A percentile compares a stretch with the other conserved stretches of the same genome.
These are phyloP conservation scores for Mixornis gularis DNA, from an alignment of 2,113 vertebrate species.

Conservation along the genomic window DNA sequence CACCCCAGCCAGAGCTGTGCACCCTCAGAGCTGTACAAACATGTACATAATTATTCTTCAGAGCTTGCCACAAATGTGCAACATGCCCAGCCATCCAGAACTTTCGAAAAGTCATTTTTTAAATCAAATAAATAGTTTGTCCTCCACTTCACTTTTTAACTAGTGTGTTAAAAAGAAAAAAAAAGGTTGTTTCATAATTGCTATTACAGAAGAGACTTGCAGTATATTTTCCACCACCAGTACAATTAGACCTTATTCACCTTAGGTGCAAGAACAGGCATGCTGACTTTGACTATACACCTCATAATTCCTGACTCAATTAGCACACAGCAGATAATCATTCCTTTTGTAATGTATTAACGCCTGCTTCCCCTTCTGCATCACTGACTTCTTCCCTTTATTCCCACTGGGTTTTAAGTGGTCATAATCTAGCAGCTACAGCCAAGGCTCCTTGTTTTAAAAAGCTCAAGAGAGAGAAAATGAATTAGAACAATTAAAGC, in stretches of 20 bases:
- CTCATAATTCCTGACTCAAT: background rate
- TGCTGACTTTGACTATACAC: background rate
- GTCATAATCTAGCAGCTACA: background rate
- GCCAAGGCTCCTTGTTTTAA: background rate
- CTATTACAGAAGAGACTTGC: background rate
- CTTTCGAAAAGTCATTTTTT: background rate
- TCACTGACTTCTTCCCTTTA: background rate
- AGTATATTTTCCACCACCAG: slow-evolving; percentile 1
- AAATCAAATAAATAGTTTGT: background rate
- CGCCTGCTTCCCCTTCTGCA: background rate
- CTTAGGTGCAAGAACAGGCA: background rate
- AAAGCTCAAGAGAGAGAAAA: background rate
- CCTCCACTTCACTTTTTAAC: background rate
- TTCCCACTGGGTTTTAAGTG: background rate
- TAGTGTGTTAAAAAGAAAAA: background rate
- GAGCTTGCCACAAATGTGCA: background rate
- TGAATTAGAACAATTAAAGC: background rate
- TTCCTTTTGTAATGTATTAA: background rate
- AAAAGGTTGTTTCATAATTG: background rate
- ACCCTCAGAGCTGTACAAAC: background rate
- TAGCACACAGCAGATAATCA: background rate
- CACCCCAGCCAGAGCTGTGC: background rate
- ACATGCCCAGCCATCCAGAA: background rate
- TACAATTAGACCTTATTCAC: background rate
- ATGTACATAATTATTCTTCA: background rate